These are phyloP conservation scores for Hirundo rustica DNA, from an alignment of 2,797 vertebrate species.

Conservation along the genomic window DNA sequence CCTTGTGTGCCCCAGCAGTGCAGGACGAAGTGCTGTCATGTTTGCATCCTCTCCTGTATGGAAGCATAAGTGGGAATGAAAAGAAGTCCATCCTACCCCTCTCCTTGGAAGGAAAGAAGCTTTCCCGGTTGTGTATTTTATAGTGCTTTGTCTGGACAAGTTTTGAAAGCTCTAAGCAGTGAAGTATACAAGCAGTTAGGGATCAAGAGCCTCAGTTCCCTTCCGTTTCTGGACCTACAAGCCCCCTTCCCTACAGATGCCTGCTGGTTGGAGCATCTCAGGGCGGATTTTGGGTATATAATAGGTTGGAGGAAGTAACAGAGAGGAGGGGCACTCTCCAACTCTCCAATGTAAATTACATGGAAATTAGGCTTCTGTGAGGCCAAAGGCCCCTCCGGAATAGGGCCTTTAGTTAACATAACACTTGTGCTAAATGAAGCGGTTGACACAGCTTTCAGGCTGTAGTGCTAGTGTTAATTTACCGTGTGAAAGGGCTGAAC, in stretches of 20 bases:
- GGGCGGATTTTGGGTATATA: background rate
- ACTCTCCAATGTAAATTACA: constrained; percentile 62
- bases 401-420: constrained; percentile 65
- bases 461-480: constrained; percentile 54
- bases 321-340: constrained; percentile 63
- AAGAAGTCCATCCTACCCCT: background rate
- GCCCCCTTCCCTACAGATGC: background rate
- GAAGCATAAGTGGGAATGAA: fast-evolving
- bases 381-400: constrained; percentile 57
- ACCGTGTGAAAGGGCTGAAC: constrained; percentile 56
- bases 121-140: background rate
- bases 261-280: background rate
- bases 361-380: constrained; percentile 62
- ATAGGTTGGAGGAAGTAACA: constrained; percentile 18
- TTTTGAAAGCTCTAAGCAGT: background rate
- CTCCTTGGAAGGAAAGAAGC: background rate
- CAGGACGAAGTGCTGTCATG: fast-evolving
- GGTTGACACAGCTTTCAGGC: constrained; percentile 66
- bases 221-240: background rate
- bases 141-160: background rate
- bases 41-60: background rate
- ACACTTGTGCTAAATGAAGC: constrained; percentile 73
- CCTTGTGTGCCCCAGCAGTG: fast-evolving
- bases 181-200: background rate
- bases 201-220: background rate